Conservation (phyloP, 2,797 vertebrate genomes). For the Cossypha polioptera region DNA sequence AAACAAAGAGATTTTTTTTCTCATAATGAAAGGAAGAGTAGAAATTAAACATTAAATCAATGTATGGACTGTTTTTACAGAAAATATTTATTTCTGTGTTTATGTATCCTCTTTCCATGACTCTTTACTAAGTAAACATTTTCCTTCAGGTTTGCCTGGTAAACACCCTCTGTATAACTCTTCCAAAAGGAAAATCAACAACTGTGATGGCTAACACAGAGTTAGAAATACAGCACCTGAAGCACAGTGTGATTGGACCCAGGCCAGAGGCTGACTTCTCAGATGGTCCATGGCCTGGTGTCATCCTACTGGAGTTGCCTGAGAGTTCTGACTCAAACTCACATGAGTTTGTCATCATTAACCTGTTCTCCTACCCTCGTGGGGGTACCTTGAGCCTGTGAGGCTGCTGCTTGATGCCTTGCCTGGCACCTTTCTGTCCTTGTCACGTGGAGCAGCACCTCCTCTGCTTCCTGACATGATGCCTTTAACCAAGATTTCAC, state of each 20-base stretch:
- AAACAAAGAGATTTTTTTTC: background rate
- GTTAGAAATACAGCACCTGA: background rate
- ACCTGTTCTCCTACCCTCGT: fast-evolving
- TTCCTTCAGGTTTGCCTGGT: background rate
- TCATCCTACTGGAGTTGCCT: background rate
- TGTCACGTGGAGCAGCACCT: fast-evolving
- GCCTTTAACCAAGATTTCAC: background rate
- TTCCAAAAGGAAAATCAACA: background rate
- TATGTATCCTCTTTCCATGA: background rate
- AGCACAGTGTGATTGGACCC: background rate
- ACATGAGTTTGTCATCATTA: background rate
- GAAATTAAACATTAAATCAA: background rate
- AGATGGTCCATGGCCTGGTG: background rate
- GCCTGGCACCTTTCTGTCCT: fast-evolving
- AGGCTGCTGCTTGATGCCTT: background rate
- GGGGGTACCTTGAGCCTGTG: background rate
- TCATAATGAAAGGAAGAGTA: background rate
- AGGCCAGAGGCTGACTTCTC: background rate
- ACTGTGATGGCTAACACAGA: background rate
- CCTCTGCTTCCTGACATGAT: background rate
- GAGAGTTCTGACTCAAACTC: background rate
- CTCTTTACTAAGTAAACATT: background rate
- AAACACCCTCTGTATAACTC: fast-evolving
- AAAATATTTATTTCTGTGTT: background rate
- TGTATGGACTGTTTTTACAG: background rate